Evolutionary conservation across 2,113 vertebrate genomes (phyloP).

Genomic region (Tupaia chinensis): DNA sequence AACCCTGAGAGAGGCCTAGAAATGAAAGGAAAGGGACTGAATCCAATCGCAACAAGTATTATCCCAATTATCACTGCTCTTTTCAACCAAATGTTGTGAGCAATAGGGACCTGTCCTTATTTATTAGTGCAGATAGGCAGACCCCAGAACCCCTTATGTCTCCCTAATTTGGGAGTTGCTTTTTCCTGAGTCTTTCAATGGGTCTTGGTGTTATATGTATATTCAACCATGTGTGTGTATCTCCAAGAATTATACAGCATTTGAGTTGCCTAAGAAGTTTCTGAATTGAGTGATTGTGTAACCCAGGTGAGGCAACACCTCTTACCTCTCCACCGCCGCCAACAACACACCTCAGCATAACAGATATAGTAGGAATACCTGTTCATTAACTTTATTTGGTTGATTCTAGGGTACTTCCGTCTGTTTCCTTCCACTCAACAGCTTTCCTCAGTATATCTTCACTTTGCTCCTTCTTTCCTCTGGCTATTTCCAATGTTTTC

Average conservation of each 20-base stretch:
- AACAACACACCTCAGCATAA: not conserved
- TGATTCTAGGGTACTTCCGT: not conserved
- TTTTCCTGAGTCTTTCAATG: not conserved
- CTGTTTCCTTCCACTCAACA: not conserved
- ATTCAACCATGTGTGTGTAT: not conserved
- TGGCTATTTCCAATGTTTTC: not conserved
- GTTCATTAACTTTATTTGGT: not conserved
- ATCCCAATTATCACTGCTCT: not conserved
- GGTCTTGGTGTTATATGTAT: not conserved
- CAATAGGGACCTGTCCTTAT: not conserved
- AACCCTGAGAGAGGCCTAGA: not conserved
- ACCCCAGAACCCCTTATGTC: not conserved
- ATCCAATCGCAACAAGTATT: not conserved
- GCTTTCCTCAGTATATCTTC: not conserved
- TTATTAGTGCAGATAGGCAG: not conserved
- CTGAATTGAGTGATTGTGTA: not conserved
- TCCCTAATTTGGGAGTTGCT: not conserved
- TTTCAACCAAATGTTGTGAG: not conserved
- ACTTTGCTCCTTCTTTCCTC: not conserved
- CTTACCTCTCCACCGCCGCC: not conserved
- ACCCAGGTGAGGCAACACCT: not conserved
- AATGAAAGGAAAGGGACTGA: not conserved
- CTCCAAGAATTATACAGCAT: constrained; percentile 66
- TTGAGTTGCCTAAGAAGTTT: constrained; percentile 47
- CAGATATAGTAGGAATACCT: not conserved